Evolutionary conservation across 2,113 vertebrate genomes (phyloP).

Genomic region (Coturnix japonica): DNA sequence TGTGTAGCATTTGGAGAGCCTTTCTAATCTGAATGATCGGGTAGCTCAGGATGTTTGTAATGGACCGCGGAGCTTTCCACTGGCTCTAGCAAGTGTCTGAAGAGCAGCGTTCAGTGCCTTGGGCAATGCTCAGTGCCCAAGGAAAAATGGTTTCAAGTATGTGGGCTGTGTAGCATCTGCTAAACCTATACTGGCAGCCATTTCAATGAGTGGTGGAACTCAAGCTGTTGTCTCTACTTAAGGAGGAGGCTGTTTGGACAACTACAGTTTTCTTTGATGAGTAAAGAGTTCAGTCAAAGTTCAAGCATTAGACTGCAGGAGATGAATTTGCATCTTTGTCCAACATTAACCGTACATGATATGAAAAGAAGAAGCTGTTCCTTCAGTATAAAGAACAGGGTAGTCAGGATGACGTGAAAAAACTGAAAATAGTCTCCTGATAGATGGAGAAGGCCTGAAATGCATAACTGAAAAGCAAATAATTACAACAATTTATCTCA

Average conservation of each 20-base stretch:
- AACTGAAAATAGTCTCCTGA: background rate
- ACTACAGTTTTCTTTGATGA: background rate
- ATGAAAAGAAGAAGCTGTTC: background rate
- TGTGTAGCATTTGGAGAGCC: background rate
- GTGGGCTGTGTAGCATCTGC: background rate
- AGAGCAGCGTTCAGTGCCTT: background rate
- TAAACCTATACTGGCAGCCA: background rate
- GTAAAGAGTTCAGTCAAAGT: background rate
- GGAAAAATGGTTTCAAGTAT: background rate
- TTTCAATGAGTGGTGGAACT: background rate
- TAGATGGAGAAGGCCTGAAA: background rate
- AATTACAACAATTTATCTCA: background rate
- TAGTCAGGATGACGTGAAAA: background rate
- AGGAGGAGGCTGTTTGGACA: background rate
- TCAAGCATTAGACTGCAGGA: background rate
- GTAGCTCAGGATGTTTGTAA: background rate
- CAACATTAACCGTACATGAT: background rate
- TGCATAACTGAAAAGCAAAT: background rate
- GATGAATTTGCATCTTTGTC: background rate
- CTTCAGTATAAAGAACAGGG: background rate
- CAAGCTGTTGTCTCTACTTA: rapidly evolving
- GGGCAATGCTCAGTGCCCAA: background rate
- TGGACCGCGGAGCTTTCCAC: background rate
- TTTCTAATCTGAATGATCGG: background rate
- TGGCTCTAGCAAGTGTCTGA: background rate